Percentiles rank a stretch among this genome's conserved stretches.
phyloP scores from a whole-genome alignment of 2,797 vertebrate species.

The Emys orbicularis region DNA sequence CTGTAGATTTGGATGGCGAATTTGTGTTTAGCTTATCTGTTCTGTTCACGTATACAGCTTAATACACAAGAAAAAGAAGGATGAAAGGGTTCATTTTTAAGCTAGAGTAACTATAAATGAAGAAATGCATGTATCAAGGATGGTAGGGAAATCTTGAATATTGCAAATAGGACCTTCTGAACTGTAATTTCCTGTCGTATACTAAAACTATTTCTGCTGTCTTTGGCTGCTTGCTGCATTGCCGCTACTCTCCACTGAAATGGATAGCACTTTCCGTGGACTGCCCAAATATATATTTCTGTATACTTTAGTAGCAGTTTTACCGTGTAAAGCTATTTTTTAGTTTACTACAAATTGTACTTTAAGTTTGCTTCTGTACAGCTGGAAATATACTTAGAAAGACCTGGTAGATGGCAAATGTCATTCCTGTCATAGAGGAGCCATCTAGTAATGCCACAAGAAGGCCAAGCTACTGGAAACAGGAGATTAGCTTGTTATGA shows the following conservation, averaged over 20 bases:
- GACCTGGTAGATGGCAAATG: slow-evolving; percentile 23
- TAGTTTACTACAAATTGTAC: slow-evolving; percentile 19
- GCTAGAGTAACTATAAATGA: background rate
- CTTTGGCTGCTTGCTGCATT: slow-evolving; percentile 4
- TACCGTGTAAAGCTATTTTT: slow-evolving; percentile 38
- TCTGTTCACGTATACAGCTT: background rate
- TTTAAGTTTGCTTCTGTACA: slow-evolving; percentile 52
- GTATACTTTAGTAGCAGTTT: slow-evolving; percentile 19
- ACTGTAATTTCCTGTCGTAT: background rate
- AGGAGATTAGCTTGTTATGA: background rate
- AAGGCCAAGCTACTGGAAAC: background rate
- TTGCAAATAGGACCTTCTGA: background rate
- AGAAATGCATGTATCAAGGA: background rate
- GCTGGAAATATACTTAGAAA: slow-evolving; percentile 47
- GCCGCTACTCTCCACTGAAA: background rate
- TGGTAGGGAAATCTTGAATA: background rate
- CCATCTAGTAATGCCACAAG: background rate
- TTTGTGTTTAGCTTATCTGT: background rate
- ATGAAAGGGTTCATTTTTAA: background rate
- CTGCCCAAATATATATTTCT: background rate
- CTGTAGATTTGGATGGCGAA: background rate
- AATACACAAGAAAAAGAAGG: background rate
- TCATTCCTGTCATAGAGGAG: slow-evolving; percentile 17
- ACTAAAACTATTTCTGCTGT: background rate
- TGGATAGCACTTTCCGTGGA: background rate